Evolutionary conservation across 2,888 invertebrate species (phyloP), one percentile per base, ranked within the genome.

Genomic region (Eucera pruinosa): DNA sequence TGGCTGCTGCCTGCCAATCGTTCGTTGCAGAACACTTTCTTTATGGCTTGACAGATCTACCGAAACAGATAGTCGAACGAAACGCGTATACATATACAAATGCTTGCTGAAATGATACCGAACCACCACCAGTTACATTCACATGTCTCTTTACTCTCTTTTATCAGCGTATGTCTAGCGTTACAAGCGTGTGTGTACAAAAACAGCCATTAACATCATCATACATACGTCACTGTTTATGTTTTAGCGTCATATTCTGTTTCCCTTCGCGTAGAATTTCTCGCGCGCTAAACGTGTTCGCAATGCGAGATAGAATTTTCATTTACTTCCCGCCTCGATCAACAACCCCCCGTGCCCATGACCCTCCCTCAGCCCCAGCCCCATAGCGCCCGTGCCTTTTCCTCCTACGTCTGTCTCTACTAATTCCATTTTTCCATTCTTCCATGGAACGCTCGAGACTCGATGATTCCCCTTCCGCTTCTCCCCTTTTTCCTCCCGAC

Each of bases 1-100:
- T 90, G 91, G 90, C 91, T 91, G 91, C 89, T 90, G 91, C 91
- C 90, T 92, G 91, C 82, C 81, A 86, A 87, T 89, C 88, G 86
- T 87, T 88, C 82, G 83, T 85, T 84, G 80, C 85, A 83, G 85
- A 86, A 84, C 86, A 88, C 83, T 83, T 86, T 85, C 82, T 85
- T 85, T 86, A 81, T 78, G 77, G 85, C 80, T 80, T 81, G 83
- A 85, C 79, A 78, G 82, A 83, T 82, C 30, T 43, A 76, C 74
- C 72, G 54, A 80, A 66, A 78, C 65, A 71, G 20, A 79, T 68
- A 78, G 66, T 77, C 72, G 43, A 72, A 79, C 74, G 52, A 55
- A 76, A 80, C 70, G 62, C 66, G 62, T 81, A 78, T 79, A 81
- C 65, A 65, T 85, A 83, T 84, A 88, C 81, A 87, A 75, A 80